These are phyloP conservation scores for Ammospiza nelsoni DNA, from an alignment of 2,113 vertebrate species.

Conservation along the genomic window DNA sequence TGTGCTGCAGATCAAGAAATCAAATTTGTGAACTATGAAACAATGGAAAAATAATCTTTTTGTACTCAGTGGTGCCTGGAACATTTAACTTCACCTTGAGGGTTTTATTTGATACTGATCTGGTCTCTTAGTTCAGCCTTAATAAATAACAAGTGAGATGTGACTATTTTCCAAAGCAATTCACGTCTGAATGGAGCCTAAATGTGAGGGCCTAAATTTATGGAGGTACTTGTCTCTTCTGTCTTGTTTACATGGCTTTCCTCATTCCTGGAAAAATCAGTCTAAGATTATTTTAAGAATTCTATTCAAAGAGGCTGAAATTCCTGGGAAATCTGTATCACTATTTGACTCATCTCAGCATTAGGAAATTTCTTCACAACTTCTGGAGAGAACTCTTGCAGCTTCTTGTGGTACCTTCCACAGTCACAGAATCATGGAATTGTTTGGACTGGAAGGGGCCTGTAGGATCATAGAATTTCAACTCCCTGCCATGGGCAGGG, in stretches of 20 bases:
- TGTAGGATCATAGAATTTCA: background rate
- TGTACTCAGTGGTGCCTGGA: background rate
- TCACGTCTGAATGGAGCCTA: background rate
- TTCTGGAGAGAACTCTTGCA: background rate
- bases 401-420: background rate
- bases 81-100: background rate
- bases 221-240: background rate
- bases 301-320: background rate
- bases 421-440: background rate
- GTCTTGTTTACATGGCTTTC: background rate
- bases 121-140: background rate
- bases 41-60: background rate
- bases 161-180: background rate
- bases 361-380: background rate
- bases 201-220: background rate
- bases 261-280: background rate
- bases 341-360: rapidly evolving
- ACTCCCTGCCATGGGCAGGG: background rate
- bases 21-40: background rate
- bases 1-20: background rate
- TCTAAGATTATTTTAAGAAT: background rate
- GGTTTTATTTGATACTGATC: background rate
- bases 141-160: background rate
- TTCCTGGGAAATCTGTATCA: background rate
- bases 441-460: background rate